Base-by-base conservation (phyloP, 2,113 vertebrate species). In the Plecturocebus donacophilus region DNA sequence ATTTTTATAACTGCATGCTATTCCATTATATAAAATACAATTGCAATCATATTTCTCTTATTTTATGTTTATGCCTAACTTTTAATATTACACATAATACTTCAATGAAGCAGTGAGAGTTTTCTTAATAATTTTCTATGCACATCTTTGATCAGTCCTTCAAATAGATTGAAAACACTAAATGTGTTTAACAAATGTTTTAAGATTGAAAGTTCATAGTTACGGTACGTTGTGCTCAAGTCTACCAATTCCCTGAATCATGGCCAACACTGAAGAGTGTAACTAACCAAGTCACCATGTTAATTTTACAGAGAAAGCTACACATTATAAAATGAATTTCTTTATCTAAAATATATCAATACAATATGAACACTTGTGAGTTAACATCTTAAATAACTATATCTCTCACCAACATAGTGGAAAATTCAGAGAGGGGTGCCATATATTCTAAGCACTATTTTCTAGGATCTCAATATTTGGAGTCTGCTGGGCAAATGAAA, bases 401-500 rank as follows among this genome's bases (percentile, higher is more conserved):
- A 6, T 3, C 20, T 68, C 35, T 21, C 4, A 52, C 12, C 32
- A n/a, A 27, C 76, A 75, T 16, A 38, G 3, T 14, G 19, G 10
- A 35, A 80, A 80, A 82, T 13, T 66, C 13, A 47, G 20, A 64
- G 5, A 52, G 42, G 6, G 0, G 5, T 21, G 6, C 1, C n/a
- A 35, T 23, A 1, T 54, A 49, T 81, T 80, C n/a, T 32, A 20
- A 77, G 66, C 42, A 32, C 9, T 52, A 94, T 82, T 66, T 81
- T 10, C 25, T n/a, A 27, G 3, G 0, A 54, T 45, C 1, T 6
- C 10, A 82, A 11, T 75, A 16, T 6, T 83, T 54, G 4, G 4
- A 47, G 3, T 47, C 4, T 23, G 5, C 9, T 10, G n/a, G 13
- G 21, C 54, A 66, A 71, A 61, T 3, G 0, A 1, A 3, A 23